Conservation (phyloP, 1,140 invertebrate species). For the Drosophila sproati region DNA sequence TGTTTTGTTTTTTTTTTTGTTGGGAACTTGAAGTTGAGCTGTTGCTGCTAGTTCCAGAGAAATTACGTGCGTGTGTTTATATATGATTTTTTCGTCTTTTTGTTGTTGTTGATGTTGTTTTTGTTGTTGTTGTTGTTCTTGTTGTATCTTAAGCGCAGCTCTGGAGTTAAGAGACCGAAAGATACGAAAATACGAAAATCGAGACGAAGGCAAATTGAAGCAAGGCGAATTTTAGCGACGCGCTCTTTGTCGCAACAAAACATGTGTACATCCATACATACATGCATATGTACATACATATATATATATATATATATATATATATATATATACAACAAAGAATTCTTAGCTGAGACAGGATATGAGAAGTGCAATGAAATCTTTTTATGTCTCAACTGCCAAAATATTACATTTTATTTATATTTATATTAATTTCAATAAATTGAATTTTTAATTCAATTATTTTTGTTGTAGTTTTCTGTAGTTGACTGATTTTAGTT, state of each 20-base stretch:
- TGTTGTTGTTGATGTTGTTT: background rate
- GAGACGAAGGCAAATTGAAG: slow-evolving; percentile 13
- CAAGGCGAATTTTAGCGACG: slow-evolving; percentile 32
- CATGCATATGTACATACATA: slow-evolving; percentile 28
- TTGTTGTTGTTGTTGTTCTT: background rate
- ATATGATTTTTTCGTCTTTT: slow-evolving; percentile 39
- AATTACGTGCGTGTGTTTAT: slow-evolving; percentile 75
- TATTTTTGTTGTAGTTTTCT: no score
- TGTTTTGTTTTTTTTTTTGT: background rate
- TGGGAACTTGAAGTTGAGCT: background rate
- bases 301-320: slow-evolving; percentile 9
- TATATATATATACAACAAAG: no score
- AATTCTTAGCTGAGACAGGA: background rate
- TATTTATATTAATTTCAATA: no score
- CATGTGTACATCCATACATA: slow-evolving; percentile 22
- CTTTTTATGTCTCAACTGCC: no score
- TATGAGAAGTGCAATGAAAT: background rate
- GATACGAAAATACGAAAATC: background rate
- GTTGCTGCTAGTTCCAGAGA: slow-evolving; percentile 64
- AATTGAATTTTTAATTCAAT: no score
- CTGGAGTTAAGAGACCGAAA: slow-evolving; percentile 11
- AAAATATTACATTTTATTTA: no score
- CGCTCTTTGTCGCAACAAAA: slow-evolving; percentile 35
- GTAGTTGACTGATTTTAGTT: no score
- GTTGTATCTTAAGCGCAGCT: slow-evolving; percentile 8